Conservation (phyloP, 2,113 vertebrate species). For the Calonectris borealis region DNA sequence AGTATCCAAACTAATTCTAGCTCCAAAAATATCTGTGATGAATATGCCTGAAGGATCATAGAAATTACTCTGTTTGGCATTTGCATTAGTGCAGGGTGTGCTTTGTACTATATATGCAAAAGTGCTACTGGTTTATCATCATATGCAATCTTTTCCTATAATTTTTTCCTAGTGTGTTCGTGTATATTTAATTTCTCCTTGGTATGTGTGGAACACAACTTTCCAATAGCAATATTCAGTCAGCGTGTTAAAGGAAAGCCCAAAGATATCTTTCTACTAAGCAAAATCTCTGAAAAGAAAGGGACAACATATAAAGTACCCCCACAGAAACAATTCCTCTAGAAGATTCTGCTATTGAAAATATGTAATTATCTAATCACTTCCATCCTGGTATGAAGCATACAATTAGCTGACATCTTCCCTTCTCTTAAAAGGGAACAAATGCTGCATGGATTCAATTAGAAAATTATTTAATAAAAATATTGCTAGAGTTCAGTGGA, state of each 20-base stretch:
- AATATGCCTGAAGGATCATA: slow-evolving; percentile 7
- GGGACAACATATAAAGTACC: not conserved
- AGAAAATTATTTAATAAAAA: slow-evolving; percentile 2
- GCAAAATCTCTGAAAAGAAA: not conserved
- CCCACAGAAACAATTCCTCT: not conserved
- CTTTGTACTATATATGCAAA: slow-evolving; percentile 19
- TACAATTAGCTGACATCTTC: slow-evolving; percentile 2
- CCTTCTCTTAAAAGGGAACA: not conserved
- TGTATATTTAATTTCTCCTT: slow-evolving; percentile 18
- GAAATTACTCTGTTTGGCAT: slow-evolving; percentile 21
- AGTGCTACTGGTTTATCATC: slow-evolving; percentile 27
- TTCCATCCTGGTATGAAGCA: not conserved
- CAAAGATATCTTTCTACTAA: not conserved
- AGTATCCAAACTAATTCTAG: not conserved
- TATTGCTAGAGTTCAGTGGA: not conserved
- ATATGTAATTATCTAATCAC: not conserved
- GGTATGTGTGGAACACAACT: not conserved
- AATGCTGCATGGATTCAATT: not conserved
- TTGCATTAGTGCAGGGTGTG: not conserved
- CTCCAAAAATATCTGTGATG: not conserved
- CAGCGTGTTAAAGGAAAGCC: not conserved
- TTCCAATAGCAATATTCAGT: not conserved
- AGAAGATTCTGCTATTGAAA: not conserved
- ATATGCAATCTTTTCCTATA: not conserved
- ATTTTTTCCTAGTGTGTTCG: not conserved